Evolutionary conservation across 2,888 invertebrate species (phyloP), one percentile per base, ranked within the genome.

Genomic region (Cheilosia scutellata): DNA sequence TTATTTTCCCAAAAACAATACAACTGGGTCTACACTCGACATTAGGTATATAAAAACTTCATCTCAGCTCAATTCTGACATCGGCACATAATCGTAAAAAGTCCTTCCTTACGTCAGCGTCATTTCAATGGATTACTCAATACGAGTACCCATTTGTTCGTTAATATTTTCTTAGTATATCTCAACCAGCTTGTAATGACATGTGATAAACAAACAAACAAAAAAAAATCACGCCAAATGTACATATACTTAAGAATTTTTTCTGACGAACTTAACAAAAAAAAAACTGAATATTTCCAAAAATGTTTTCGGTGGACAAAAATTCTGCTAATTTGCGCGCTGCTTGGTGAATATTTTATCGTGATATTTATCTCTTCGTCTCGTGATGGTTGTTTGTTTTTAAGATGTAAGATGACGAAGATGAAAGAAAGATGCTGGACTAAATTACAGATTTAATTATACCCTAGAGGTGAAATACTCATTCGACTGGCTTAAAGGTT

Each of bases 401-500:
- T 55, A 4, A 47, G 47, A 25, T 20, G n/a, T 42, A 42, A 42
- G 33, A 60, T 44, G 42, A 79, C 42, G 37, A 60, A 13, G 51
- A 29, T 55, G 42, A 20, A 20, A 37, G 16, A 27, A 51, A 29
- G 37, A 58, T 58, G 29, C 37, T 60, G 16, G 20, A 42, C 49
- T 42, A 55, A 76, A 58, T 66, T 66, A 76, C 62, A 66, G 60
- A 82, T 72, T 82, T 77, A 72, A 82, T 71, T 65, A 77, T 62
- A 47, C 66, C 65, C 71, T 71, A 49, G 25, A 72, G 66, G 71
- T 72, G 25, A 49, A 53, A 76, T 40, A 58, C 44, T 44, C 44
- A 68, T 31, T 25, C 42, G 66, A 70, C 65, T 42, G 78, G 78
- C 82, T 63, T 29, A 27, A 53, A 65, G 58, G 53, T 71, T 7